These are phyloP conservation scores for Bombus pascuorum DNA, from an alignment of 1,140 invertebrate genomes.

Conservation along the genomic window DNA sequence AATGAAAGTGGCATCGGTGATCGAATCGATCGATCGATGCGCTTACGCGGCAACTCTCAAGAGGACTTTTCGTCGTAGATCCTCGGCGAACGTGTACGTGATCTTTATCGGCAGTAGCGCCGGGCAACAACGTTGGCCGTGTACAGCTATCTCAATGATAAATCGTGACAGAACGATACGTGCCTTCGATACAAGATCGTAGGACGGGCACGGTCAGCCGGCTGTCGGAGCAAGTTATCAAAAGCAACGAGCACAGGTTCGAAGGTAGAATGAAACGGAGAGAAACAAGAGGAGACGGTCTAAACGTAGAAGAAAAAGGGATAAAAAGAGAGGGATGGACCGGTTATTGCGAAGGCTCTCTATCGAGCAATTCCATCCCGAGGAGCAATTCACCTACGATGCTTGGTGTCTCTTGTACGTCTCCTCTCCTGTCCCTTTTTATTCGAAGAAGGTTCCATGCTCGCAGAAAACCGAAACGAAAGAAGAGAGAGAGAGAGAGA, in stretches of 20 bases:
- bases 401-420: conserved; percentile 20
- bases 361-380: conserved; percentile 58
- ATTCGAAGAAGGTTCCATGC: neutral
- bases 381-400: conserved; percentile 51
- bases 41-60: conserved; percentile 33
- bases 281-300: neutral
- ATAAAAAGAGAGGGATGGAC: neutral
- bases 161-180: conserved; percentile 66
- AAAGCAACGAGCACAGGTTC: conserved; percentile 43
- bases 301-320: no score
- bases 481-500: neutral
- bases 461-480: neutral
- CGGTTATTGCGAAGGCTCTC: conserved; percentile 64
- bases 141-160: conserved; percentile 59
- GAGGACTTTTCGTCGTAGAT: conserved; percentile 26
- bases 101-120: conserved; percentile 31
- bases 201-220: conserved; percentile 21
- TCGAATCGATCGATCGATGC: neutral
- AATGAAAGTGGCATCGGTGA: neutral
- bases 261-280: conserved; percentile 8
- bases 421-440: conserved; percentile 6
- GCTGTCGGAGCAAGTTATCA: conserved; percentile 60
- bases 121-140: conserved; percentile 23
- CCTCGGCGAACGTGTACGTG: conserved; percentile 32
- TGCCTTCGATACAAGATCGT: conserved; percentile 46